phyloP scores from a whole-genome alignment of 2,113 vertebrate genomes.

The Zapornia atra region DNA sequence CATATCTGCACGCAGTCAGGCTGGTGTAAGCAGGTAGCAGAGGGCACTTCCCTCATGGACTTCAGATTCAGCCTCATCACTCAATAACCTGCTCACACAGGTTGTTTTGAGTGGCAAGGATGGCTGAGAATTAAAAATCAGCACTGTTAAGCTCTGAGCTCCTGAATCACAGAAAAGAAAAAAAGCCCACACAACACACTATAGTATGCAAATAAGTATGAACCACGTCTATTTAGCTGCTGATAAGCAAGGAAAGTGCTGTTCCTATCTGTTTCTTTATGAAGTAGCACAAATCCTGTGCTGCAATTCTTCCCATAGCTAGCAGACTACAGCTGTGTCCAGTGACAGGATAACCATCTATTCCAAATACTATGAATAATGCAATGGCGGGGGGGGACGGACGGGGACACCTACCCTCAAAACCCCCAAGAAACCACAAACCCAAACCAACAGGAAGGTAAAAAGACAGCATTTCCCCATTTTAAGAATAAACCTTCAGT shows the following conservation, averaged over 20 bases:
- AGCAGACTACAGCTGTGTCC: background rate
- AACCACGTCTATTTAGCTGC: background rate
- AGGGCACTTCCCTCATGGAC: background rate
- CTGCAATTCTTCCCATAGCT: background rate
- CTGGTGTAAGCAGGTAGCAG: background rate
- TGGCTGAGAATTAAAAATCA: background rate
- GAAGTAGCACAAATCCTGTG: background rate
- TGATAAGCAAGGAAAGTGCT: background rate
- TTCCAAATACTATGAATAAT: background rate
- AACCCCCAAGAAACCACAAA: background rate
- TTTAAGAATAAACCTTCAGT: background rate
- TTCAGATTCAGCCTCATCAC: background rate
- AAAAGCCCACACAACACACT: rapidly evolving
- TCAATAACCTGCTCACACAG: background rate
- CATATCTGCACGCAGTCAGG: background rate
- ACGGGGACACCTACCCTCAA: background rate
- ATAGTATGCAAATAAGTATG: background rate
- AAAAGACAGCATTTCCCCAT: background rate
- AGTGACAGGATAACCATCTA: background rate
- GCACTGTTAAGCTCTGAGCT: background rate
- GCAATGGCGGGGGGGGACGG: background rate
- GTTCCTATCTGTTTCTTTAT: background rate
- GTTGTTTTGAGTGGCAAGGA: background rate
- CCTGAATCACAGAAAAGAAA: background rate
- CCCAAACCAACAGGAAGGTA: background rate